These are phyloP conservation scores for Sula dactylatra DNA, from an alignment of 2,113 vertebrate genomes.

Conservation along the genomic window DNA sequence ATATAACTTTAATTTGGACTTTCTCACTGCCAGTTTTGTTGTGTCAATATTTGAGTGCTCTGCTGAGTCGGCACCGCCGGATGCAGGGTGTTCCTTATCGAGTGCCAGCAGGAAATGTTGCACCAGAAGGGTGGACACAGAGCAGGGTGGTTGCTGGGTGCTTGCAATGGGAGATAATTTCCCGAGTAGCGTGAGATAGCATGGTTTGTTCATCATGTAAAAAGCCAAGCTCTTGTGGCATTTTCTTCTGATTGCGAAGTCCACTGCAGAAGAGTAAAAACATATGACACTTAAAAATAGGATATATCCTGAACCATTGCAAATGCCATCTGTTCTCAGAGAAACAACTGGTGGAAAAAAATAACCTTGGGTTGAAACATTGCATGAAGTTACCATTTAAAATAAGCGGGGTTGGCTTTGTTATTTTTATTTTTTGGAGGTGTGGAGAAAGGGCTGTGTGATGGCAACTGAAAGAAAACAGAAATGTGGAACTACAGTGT, in stretches of 20 bases:
- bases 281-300: constrained; percentile 64
- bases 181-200: not conserved
- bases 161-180: constrained; percentile 38
- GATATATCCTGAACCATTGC: constrained; percentile 29
- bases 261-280: constrained; percentile 47
- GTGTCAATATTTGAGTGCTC: not conserved
- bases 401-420: not conserved
- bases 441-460: not conserved
- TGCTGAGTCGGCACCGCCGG: constrained; percentile 40
- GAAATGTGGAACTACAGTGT: not conserved
- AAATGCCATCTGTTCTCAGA: constrained; percentile 55
- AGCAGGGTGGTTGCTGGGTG: not conserved
- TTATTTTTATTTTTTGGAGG: constrained; percentile 43
- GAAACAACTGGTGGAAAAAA: constrained; percentile 59
- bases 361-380: constrained; percentile 55
- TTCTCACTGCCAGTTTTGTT: not conserved
- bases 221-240: not conserved
- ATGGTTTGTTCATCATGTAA: not conserved
- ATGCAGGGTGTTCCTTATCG: constrained; percentile 44
- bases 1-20: not conserved
- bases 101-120: constrained; percentile 16
- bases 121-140: constrained; percentile 33
- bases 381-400: constrained; percentile 54
- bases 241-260: constrained; percentile 34
- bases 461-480: constrained; percentile 1